These are phyloP conservation scores for Scophthalmus maximus DNA, from an alignment of 2,113 vertebrate genomes.

Conservation along the genomic window DNA sequence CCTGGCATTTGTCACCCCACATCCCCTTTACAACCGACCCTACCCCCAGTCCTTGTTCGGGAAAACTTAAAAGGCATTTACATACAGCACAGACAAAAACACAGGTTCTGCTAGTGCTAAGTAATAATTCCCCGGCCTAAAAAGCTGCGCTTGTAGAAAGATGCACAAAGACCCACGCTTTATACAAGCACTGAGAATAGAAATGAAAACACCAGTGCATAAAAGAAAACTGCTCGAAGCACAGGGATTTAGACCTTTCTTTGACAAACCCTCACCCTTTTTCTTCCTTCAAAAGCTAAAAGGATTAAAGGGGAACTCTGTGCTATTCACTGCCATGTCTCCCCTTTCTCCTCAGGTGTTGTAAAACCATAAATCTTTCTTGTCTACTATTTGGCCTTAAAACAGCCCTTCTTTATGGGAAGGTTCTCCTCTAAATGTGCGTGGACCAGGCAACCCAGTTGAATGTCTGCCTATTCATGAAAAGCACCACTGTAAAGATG, in stretches of 20 bases:
- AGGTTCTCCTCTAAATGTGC: slow-evolving; percentile 63
- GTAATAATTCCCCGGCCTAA: slow-evolving; percentile 48
- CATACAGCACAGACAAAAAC: slow-evolving; percentile 46
- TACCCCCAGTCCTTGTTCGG: slow-evolving; percentile 11
- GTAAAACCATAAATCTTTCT: slow-evolving; percentile 85
- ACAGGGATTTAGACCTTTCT: slow-evolving; percentile 60
- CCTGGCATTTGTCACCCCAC: slow-evolving; percentile 80
- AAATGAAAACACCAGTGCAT: slow-evolving; percentile 49
- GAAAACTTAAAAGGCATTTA: slow-evolving; percentile 46
- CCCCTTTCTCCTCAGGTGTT: slow-evolving; percentile 77
- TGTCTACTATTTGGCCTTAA: slow-evolving; percentile 73
- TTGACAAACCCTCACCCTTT: slow-evolving; percentile 71
- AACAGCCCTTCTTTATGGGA: slow-evolving; percentile 71
- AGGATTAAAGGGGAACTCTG: slow-evolving; percentile 79
- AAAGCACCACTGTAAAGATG: slow-evolving; percentile 5
- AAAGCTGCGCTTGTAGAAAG: slow-evolving; percentile 36
- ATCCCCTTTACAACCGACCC: slow-evolving; percentile 54
- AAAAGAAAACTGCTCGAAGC: slow-evolving; percentile 44
- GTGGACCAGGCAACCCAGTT: slow-evolving; percentile 68
- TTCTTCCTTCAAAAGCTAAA: slow-evolving; percentile 72
- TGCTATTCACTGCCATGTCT: slow-evolving; percentile 75
- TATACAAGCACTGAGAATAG: slow-evolving; percentile 34
- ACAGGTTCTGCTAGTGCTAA: slow-evolving; percentile 14
- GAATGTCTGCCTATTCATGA: slow-evolving; percentile 49
- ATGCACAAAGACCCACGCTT: slow-evolving; percentile 38